Conservation (phyloP, 92 coral and sea anemone genomes). For the Zoanthus sansibaricus region DNA sequence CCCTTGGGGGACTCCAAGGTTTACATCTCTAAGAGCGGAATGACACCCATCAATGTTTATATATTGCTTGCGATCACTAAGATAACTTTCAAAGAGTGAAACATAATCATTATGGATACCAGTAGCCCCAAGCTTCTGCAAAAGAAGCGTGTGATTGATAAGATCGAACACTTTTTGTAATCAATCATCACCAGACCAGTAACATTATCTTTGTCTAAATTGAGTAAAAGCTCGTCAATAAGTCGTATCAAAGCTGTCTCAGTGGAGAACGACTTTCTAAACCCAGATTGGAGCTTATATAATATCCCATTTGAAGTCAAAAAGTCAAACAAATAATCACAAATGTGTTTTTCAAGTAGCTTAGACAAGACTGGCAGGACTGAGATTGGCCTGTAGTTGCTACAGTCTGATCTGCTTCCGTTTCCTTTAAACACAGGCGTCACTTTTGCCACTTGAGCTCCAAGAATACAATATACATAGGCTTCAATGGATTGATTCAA, state of each 20-base stretch:
- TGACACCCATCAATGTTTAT: background rate
- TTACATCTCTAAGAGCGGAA: background rate
- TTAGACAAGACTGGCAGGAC: too few relatives aligned
- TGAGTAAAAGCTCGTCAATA: background rate
- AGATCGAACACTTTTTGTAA: slow-evolving; percentile 6
- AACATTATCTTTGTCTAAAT: background rate
- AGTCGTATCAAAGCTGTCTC: slow-evolving; percentile 1
- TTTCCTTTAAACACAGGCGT: too few relatives aligned
- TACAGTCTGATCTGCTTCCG: too few relatives aligned
- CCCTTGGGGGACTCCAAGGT: background rate
- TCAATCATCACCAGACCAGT: background rate
- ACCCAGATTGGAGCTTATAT: background rate
- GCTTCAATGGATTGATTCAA: too few relatives aligned
- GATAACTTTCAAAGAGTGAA: background rate
- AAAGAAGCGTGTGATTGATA: background rate
- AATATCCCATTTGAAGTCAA: background rate
- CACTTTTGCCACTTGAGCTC: too few relatives aligned
- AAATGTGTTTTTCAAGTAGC: too few relatives aligned
- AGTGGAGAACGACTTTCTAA: slow-evolving; percentile 6
- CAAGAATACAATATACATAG: too few relatives aligned
- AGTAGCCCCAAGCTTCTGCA: background rate
- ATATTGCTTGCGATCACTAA: background rate
- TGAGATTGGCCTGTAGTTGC: too few relatives aligned
- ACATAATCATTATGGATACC: background rate
- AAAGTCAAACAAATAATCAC: too few relatives aligned